Evolutionary conservation across 2,888 invertebrate species (phyloP).

Genomic region (Pteria penguin): DNA sequence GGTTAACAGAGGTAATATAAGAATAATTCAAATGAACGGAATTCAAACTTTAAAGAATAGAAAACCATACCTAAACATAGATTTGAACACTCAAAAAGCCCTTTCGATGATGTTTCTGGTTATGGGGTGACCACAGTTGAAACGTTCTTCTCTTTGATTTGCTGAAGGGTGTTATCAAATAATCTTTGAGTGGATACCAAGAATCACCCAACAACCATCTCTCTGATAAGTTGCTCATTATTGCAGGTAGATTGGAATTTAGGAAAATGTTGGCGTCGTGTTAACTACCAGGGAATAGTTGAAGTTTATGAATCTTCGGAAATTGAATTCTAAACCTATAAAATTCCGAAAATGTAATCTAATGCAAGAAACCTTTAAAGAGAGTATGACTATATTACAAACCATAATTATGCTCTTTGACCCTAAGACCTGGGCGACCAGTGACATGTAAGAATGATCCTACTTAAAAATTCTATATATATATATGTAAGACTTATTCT

Average conservation of each 20-base stretch:
- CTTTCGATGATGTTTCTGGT: conserved; percentile 23
- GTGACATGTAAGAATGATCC: too few species aligned
- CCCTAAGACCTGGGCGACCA: too few species aligned
- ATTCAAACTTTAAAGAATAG: too few species aligned
- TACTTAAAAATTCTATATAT: too few species aligned
- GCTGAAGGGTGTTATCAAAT: conserved; percentile 19
- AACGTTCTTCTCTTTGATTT: background rate
- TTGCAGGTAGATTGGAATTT: background rate
- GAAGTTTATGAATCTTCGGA: conserved; percentile 9
- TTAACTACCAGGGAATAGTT: conserved; percentile 3
- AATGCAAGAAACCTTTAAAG: too few species aligned
- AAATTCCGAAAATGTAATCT: too few species aligned
- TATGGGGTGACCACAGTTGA: background rate
- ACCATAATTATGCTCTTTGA: too few species aligned
- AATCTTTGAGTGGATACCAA: conserved; percentile 19
- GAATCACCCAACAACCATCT: conserved; percentile 24
- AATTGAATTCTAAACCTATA: background rate
- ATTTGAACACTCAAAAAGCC: conserved; percentile 7
- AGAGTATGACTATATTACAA: too few species aligned
- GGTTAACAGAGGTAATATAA: too few species aligned
- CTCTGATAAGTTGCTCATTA: background rate
- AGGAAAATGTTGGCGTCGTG: conserved; percentile 2
- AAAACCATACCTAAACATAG: conserved; percentile 7
- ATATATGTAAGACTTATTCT: too few species aligned
- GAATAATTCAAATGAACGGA: too few species aligned